Conservation (phyloP, 2,888 invertebrate species). For the Cerceris rybyensis region DNA sequence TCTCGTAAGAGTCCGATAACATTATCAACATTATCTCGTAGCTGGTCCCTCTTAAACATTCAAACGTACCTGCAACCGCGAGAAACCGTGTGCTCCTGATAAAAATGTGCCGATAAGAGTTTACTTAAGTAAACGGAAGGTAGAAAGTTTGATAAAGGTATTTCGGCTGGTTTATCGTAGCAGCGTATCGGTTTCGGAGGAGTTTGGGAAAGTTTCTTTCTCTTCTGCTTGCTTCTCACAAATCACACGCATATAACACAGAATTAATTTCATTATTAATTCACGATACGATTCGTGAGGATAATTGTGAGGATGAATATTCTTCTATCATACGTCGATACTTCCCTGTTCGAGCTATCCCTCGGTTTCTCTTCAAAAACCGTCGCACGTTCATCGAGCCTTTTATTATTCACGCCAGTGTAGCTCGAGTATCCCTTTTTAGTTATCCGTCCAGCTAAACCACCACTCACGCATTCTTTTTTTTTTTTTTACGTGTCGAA, state of each 20-base stretch:
- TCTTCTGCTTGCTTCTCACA: neutral
- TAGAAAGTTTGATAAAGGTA: slow-evolving; percentile 25
- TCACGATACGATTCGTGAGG: slow-evolving; percentile 37
- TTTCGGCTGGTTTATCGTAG: slow-evolving; percentile 25
- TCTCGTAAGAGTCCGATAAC: slow-evolving; percentile 47
- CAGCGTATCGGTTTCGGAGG: neutral
- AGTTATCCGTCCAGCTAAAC: slow-evolving; percentile 35
- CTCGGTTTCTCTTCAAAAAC: slow-evolving; percentile 39
- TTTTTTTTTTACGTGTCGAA: slow-evolving; percentile 6
- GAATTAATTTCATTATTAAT: slow-evolving; percentile 36
- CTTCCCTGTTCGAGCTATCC: slow-evolving; percentile 56
- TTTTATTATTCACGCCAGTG: slow-evolving; percentile 63
- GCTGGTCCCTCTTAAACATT: slow-evolving; percentile 10
- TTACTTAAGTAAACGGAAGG: slow-evolving; percentile 21
- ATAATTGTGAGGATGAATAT: slow-evolving; percentile 63
- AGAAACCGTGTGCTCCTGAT: slow-evolving; percentile 21
- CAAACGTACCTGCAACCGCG: slow-evolving; percentile 31
- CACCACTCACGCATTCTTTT: slow-evolving; percentile 25
- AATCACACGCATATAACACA: neutral
- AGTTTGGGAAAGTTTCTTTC: neutral
- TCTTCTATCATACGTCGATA: slow-evolving; percentile 54
- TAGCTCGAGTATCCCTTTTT: slow-evolving; percentile 49
- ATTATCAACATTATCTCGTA: slow-evolving; percentile 39
- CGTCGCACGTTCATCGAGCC: slow-evolving; percentile 51
- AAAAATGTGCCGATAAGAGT: slow-evolving; percentile 39